Base-by-base conservation (phyloP, 2,797 vertebrate species). In the Corythornis leucogaster region DNA sequence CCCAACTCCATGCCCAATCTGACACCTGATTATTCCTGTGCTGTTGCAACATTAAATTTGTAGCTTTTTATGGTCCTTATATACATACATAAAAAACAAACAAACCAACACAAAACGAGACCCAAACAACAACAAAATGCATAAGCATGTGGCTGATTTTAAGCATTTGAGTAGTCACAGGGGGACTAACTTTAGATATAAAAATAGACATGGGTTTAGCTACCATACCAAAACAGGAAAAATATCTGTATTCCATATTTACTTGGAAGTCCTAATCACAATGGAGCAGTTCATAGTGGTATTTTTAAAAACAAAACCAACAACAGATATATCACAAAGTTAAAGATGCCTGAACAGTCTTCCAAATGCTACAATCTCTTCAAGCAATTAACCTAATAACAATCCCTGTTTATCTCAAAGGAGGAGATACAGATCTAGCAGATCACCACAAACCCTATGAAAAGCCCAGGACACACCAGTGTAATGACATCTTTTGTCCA, bases 401-500 rank as follows among this genome's bases (percentile, higher is more conserved):
- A 0, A 4, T 1, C 28, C n/a, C 40, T 53, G 0, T 10, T 18
- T 18, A 6, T 31, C 14, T 12, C 22, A 18, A 45, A 12, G 10
- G 8, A 30, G 19, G 48, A 81, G 59, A 8, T 31, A 38, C 13
- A 68, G 26, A 22, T 2, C 19, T 28, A 89, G n/a, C 40, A 75
- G 53, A 33, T 24, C 8, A 15, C 20, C 50, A 67, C 20, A 48
- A 45, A n/a, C 11, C 12, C n/a, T 38, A 26, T 0, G 9, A n/a
- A 2, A 64, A 17, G 11, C 19, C 19, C 30, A 78, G 12, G 8
- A 15, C 1, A 6, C 12, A 25, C 5, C 12, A 17, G 0, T 21
- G 4, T 0, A 1, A 8, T 20, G 8, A 11, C 1, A 19, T 43
- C 14, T 40, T 17, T 42, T 9, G 62, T 22, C 7, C 8, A 10